Base-by-base conservation (phyloP, 2,113 vertebrate species). In the Gasterosteus aculeatus region DNA sequence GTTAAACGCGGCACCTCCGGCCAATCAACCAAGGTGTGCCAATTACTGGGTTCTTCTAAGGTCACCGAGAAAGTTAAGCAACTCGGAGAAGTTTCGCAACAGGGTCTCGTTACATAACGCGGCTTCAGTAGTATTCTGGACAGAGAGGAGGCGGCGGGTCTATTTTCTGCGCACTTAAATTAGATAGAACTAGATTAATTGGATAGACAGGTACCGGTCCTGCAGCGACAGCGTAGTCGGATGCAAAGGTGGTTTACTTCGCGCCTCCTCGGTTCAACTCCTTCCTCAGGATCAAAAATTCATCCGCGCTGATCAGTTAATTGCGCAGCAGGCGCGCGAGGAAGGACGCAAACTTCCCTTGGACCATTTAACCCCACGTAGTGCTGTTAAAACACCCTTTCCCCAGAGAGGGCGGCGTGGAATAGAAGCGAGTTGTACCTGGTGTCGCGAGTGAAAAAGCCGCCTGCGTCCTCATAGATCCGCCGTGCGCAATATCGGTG, bases 81-180 rank as follows among this genome's bases (percentile, higher is more conserved):
- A 42, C 46, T 18, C 22, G 26, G 66, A 44, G 35, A 80, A 89
- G 88, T 93, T 93, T 94, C 91, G 83, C 91, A 92, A 93, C 74
- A 80, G 69, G 12, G 80, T 85, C 74, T 69, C 60, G 72, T 93
- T 92, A 91, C 89, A 89, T 92, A 93, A 93, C 81, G 76, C n/a
- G 68, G 82, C 76, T 88, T 85, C 81, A 91, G 82, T 80, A 87
- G 82, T 77, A 76, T 72, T 46, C 73, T 73, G 82, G 49, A 8
- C 31, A 19, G 1, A 38, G 18, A 0, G 3, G 9, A 3, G 5
- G 38, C 6, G 29, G 29, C 42, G 38, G 73, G 8, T 54, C 42
- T 59, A 18, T 49, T 53, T 49, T 74, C 68, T 38, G 44, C 41
- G 68, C 68, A 56, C 78, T 78, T 77, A 69, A 82, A 69, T 73